A percentile compares a stretch with the other conserved stretches of the same genome.
phyloP scores from a whole-genome alignment of 2,888 invertebrate genomes.

The Eilema griseolum region DNA sequence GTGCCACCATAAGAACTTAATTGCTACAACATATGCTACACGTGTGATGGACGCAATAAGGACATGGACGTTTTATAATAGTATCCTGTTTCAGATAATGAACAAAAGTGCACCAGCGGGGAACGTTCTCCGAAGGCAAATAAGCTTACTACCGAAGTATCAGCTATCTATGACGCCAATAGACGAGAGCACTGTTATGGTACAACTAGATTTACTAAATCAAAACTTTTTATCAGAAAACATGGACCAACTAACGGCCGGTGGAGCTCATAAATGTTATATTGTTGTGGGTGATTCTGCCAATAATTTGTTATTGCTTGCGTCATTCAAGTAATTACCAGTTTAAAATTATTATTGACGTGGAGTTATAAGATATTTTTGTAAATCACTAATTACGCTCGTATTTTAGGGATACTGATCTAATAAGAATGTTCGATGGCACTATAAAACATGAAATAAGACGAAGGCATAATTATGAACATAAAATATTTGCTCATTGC shows the following conservation, averaged over 20 bases:
- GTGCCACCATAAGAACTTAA: no score
- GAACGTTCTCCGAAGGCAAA: constrained; percentile 88
- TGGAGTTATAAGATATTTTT: neutral
- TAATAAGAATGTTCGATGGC: constrained; percentile 78
- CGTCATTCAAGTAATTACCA: constrained; percentile 83
- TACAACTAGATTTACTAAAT: constrained; percentile 79
- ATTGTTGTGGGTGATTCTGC: constrained; percentile 89
- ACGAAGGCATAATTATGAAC: constrained; percentile 71
- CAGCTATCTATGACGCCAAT: constrained; percentile 73
- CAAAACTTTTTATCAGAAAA: constrained; percentile 75
- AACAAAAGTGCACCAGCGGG: constrained; percentile 92
- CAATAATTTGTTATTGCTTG: constrained; percentile 87
- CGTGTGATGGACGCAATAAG: no score
- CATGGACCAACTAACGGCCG: constrained; percentile 78
- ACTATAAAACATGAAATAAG: constrained; percentile 75
- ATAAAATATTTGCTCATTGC: constrained; percentile 84
- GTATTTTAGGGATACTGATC: constrained; percentile 74
- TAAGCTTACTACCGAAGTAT: constrained; percentile 89
- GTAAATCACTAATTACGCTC: neutral
- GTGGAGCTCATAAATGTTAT: constrained; percentile 83
- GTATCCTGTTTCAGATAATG: constrained; percentile 85
- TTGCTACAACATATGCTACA: no score
- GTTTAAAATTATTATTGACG: neutral
- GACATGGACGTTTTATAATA: no score
- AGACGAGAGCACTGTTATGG: constrained; percentile 64